Evolutionary conservation across 2,113 vertebrate species (phyloP).

Genomic region (human (Homo sapiens)): DNA sequence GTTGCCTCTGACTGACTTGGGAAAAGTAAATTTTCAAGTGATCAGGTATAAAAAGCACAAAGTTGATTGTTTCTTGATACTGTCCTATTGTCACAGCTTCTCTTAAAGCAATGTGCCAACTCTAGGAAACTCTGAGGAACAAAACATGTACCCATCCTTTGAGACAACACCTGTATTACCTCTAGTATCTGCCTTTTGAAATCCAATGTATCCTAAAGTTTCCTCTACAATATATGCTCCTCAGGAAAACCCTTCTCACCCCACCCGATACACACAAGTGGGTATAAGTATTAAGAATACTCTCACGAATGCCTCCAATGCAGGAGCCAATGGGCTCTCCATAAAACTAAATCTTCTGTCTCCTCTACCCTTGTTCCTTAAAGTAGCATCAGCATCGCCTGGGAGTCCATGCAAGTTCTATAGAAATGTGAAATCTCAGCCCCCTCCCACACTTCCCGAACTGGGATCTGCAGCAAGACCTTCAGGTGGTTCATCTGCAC

Average conservation of each 20-base stretch:
- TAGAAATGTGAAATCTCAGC: background rate
- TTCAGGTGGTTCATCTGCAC: background rate
- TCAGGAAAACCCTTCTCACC: background rate
- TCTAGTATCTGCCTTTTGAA: background rate
- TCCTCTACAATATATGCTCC: background rate
- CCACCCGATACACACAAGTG: background rate
- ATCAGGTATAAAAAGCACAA: background rate
- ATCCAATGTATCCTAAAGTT: background rate
- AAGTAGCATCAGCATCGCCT: background rate
- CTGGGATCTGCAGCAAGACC: background rate
- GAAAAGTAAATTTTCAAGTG: background rate
- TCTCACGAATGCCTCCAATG: background rate
- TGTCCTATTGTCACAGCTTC: background rate
- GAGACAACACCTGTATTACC: background rate
- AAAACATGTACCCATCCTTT: background rate
- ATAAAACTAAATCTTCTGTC: background rate
- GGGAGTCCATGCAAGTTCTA: background rate
- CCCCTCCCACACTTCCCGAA: background rate
- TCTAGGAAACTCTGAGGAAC: background rate
- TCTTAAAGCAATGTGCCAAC: background rate
- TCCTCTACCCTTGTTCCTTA: background rate
- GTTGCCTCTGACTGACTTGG: background rate
- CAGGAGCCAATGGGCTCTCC: background rate
- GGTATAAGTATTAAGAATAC: background rate
- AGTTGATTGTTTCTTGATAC: background rate